Evolutionary conservation across 2,888 invertebrate species (phyloP).

Genomic region (Drosophila paranaensis): DNA sequence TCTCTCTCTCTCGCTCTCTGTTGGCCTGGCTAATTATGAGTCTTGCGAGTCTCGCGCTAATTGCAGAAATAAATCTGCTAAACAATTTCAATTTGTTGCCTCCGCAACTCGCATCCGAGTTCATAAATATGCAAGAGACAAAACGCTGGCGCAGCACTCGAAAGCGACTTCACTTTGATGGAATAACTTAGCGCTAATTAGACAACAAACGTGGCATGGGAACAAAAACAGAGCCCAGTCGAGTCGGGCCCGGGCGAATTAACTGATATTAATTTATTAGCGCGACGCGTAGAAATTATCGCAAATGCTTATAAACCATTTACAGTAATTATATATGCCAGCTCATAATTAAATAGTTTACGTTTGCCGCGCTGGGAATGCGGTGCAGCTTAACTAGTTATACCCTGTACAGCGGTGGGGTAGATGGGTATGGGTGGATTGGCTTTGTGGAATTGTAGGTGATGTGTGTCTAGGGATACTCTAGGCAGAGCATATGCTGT

Average conservation of each 20-base stretch:
- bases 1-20: background rate
- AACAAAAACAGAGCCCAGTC: conserved; percentile 19
- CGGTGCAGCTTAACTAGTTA: conserved; percentile 14
- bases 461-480: background rate
- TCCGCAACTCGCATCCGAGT: conserved; percentile 6
- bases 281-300: conserved; percentile 56
- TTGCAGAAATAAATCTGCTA: conserved; percentile 73
- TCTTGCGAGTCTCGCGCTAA: conserved; percentile 56
- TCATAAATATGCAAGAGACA: conserved; percentile 74
- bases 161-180: conserved; percentile 16
- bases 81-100: conserved; percentile 76
- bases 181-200: conserved; percentile 48
- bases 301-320: conserved; percentile 62
- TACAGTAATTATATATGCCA: conserved; percentile 53
- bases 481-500: too few species aligned
- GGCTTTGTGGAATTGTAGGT: background rate
- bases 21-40: conserved; percentile 45
- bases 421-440: background rate
- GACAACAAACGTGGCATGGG: conserved; percentile 46
- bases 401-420: background rate
- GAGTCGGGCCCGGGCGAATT: conserved; percentile 28
- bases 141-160: conserved; percentile 24
- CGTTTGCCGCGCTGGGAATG: conserved; percentile 49
- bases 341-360: conserved; percentile 45
- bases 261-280: conserved; percentile 65